These are phyloP conservation scores for Elmis aenea DNA, from an alignment of 2,888 invertebrate genomes.

Conservation along the genomic window DNA sequence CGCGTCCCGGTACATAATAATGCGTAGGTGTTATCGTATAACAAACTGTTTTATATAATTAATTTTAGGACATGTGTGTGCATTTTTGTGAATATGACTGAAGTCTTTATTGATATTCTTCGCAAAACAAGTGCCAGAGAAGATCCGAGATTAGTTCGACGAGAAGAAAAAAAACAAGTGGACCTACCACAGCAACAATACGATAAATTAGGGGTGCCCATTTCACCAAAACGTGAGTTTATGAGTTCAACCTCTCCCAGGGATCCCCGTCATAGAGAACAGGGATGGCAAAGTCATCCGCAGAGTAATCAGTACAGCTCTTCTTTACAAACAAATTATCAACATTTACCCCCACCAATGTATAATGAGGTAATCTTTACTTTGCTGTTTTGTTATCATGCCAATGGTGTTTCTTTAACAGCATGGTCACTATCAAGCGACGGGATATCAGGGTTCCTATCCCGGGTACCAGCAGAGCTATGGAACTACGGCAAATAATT, in stretches of 20 bases:
- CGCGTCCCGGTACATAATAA: no score
- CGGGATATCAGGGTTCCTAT: constrained; percentile 20
- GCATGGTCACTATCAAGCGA: constrained; percentile 22
- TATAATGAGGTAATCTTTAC: constrained; percentile 21
- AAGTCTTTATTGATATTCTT: constrained; percentile 15
- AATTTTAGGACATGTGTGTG: no score
- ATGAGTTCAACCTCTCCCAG: constrained; percentile 10
- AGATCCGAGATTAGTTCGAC: constrained; percentile 24
- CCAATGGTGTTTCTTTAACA: constrained; percentile 8
- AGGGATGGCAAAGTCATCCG: constrained; percentile 19
- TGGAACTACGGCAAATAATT: constrained; percentile 8
- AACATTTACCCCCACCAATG: constrained; percentile 23
- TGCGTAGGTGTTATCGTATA: no score
- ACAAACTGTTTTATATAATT: no score
- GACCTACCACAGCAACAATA: constrained; percentile 11
- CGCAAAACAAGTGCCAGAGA: constrained; percentile 18
- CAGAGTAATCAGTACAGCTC: constrained; percentile 11
- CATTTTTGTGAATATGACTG: constrained; percentile 12
- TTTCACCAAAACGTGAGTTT: constrained; percentile 13
- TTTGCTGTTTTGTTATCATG: not conserved
- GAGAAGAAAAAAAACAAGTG: constrained; percentile 15
- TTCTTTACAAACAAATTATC: constrained; percentile 23
- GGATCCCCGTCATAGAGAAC: constrained; percentile 12
- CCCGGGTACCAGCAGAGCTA: constrained; percentile 22
- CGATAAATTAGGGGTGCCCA: constrained; percentile 15